Evolutionary conservation across 2,113 vertebrate genomes (phyloP).

Genomic region (Psilopsiagon aurifrons): DNA sequence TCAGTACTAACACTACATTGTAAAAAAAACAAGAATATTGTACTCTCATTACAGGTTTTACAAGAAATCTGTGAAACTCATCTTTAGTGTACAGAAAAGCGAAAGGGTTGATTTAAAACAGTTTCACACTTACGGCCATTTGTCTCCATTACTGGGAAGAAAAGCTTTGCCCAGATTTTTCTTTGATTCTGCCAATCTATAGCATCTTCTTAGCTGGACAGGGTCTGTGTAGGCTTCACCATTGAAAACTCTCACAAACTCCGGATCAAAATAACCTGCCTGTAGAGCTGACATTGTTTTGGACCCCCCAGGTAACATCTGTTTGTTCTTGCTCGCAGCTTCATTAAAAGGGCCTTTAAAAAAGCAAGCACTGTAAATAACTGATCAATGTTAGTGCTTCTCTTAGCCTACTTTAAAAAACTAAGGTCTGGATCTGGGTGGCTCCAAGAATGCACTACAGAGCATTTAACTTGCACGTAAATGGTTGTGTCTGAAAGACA

Average conservation of each 20-base stretch:
- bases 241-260: conserved; percentile 82
- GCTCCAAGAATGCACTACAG: not conserved
- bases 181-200: conserved; percentile 80
- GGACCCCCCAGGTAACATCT: conserved; percentile 78
- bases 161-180: conserved; percentile 86
- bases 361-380: conserved; percentile 1
- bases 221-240: conserved; percentile 80
- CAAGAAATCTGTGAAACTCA: not conserved
- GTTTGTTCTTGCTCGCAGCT: conserved; percentile 80
- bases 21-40: not conserved
- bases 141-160: conserved; percentile 81
- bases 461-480: not conserved
- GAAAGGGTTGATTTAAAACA: not conserved
- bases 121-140: conserved; percentile 78
- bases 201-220: conserved; percentile 77
- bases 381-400: not conserved
- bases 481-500: not conserved
- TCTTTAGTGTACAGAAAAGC: not conserved
- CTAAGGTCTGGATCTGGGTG: not conserved
- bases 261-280: conserved; percentile 84
- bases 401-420: conserved; percentile 28
- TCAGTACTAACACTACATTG: not conserved
- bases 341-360: conserved; percentile 85
- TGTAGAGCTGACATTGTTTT: conserved; percentile 80
- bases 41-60: not conserved